Conservation (phyloP, 2,797 vertebrate species). For the Xenopus petersii region DNA sequence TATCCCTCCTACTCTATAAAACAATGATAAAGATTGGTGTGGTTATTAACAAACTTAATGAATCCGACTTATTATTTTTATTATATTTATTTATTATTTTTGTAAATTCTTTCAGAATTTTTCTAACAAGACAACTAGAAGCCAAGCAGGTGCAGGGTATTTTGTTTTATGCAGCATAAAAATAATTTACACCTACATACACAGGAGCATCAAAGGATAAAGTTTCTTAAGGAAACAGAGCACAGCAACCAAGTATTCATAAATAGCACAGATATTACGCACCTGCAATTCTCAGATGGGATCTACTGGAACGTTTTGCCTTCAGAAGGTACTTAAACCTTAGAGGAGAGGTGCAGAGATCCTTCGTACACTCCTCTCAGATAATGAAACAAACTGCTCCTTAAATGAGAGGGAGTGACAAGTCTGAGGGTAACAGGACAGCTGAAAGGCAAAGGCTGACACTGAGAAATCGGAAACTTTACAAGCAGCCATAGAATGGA, state of each 20-base stretch:
- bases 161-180: background rate
- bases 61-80: too few relatives aligned
- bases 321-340: background rate
- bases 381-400: constrained; percentile 44
- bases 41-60: too few relatives aligned
- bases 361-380: constrained; percentile 48
- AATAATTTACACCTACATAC: background rate
- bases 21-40: too few relatives aligned
- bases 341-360: constrained; percentile 36
- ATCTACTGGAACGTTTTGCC: constrained; percentile 16
- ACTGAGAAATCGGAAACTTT: constrained; percentile 69
- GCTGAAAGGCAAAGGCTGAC: constrained; percentile 73
- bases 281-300: constrained; percentile 20
- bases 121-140: background rate
- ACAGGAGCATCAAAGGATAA: background rate
- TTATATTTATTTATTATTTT: too few relatives aligned
- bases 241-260: background rate
- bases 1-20: too few relatives aligned
- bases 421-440: constrained; percentile 63
- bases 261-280: background rate
- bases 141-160: background rate
- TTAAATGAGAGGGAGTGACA: constrained; percentile 63
- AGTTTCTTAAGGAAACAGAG: background rate
- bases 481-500: constrained; percentile 23
- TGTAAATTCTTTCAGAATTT: background rate